Conservation (phyloP, 2,797 vertebrate species). For the Rhinogobio ventralis region DNA sequence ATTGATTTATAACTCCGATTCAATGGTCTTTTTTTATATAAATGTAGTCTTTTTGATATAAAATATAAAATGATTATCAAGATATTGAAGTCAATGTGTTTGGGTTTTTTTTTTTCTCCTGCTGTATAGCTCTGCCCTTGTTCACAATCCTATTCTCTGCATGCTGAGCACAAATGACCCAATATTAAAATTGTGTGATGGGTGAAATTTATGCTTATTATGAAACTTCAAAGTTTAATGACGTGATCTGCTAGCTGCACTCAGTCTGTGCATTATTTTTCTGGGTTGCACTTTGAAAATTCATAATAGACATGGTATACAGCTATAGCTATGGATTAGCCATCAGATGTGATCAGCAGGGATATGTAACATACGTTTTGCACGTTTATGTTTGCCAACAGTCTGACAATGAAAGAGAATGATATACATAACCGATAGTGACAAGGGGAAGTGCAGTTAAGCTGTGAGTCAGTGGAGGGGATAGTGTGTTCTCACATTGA, state of each 20-base stretch:
- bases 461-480: constrained; percentile 29
- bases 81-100: background rate
- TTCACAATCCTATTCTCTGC: background rate
- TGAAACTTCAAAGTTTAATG: background rate
- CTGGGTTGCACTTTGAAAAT: constrained; percentile 4
- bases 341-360: constrained; percentile 56
- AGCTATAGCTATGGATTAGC: constrained; percentile 49
- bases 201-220: background rate
- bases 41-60: background rate
- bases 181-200: background rate
- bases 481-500: constrained; percentile 24
- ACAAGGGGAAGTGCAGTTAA: constrained; percentile 37
- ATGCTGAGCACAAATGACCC: background rate
- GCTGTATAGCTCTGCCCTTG: background rate
- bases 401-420: constrained; percentile 41
- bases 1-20: background rate
- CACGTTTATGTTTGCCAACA: constrained; percentile 46
- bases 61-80: background rate
- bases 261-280: constrained; percentile 8
- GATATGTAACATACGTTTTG: constrained; percentile 51
- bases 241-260: background rate
- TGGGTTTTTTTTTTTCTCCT: too few relatives aligned
- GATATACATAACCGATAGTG: constrained; percentile 42
- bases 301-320: constrained; percentile 41
- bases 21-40: background rate